Evolutionary conservation across 2,113 vertebrate genomes (phyloP), one percentile per base, ranked within the genome.

Genomic region (Odocoileus hemionus): DNA sequence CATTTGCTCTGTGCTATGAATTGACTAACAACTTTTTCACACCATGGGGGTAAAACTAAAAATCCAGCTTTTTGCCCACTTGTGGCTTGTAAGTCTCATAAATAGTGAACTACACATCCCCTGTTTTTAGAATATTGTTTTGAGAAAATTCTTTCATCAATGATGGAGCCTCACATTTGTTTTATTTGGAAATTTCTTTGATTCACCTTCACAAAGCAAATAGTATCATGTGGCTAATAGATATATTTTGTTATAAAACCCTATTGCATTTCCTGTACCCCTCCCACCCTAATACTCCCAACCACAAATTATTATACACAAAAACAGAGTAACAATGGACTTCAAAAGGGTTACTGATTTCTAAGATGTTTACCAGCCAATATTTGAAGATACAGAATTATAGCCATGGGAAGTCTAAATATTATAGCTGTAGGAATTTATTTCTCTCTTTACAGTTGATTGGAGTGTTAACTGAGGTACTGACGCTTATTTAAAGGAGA

Each of bases 271-370:
- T 74, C 36, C 16, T 12, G 16, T 33, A 6, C 6, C 26, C 8
- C 50, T 76, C 11, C 10, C 7, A 60, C 33, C 14, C 2, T 6
- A 70, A 54, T 17, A 60, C 28, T 82, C 4, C 5, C 26, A 64
- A 23, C 5, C 61, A n/a, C 23, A 19, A 94, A 25, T 76, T 90
- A 90, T 74, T 79, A 33, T 10, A 3, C 2, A 54, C 1, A 61
- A 30, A 95, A 85, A 16, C 39, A 88, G 36, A 83, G 25, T 54
- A 13, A 15, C 12, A 16, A 80, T 2, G 52, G 36, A 92, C 85
- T 79, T 85, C n/a, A 45, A 88, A 87, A 92, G 52, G 33, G 58
- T 95, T 92, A 54, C 52, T 95, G 25, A 94, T 82, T 74, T 88
- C 15, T 95, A 67, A 82, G 6, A 43, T 86, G 79, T 86, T 95